A percentile compares a stretch with the other conserved stretches of the same genome.
Conservation (phyloP, 2,888 invertebrate species). For the Caenorhabditis sp. region DNA sequence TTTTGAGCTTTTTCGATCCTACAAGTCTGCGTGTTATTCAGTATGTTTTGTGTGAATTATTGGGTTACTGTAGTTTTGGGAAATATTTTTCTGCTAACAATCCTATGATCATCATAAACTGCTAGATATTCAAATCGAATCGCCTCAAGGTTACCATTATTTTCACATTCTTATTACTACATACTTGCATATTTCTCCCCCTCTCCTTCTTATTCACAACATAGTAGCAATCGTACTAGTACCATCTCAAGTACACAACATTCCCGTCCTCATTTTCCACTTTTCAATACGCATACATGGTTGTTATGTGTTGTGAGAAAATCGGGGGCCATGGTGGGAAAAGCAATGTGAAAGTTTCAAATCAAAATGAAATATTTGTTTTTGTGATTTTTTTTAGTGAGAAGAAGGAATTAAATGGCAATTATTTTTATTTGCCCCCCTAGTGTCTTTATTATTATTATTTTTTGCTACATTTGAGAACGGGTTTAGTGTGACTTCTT, state of each 20-base stretch:
- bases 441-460: neutral
- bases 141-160: neutral
- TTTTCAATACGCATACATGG: neutral
- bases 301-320: too few species aligned
- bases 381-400: neutral
- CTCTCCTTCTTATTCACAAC: neutral
- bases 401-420: neutral
- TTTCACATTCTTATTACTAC: neutral
- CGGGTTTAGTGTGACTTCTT: neutral
- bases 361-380: too few species aligned
- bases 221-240: neutral
- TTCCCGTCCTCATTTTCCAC: neutral
- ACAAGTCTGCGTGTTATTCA: too few species aligned
- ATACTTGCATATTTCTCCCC: too few species aligned
- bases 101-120: neutral
- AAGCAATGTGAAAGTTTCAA: too few species aligned
- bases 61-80: too few species aligned
- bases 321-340: too few species aligned
- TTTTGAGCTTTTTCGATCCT: too few species aligned
- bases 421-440: neutral
- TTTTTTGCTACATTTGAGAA: neutral
- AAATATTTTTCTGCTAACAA: too few species aligned
- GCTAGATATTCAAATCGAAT: neutral
- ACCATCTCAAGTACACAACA: neutral
- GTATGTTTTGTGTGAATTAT: too few species aligned